Percentiles rank a stretch among this genome's conserved stretches.
phyloP scores from a whole-genome alignment of 2,888 invertebrate genomes.

The Trachelus troglodyta region DNA sequence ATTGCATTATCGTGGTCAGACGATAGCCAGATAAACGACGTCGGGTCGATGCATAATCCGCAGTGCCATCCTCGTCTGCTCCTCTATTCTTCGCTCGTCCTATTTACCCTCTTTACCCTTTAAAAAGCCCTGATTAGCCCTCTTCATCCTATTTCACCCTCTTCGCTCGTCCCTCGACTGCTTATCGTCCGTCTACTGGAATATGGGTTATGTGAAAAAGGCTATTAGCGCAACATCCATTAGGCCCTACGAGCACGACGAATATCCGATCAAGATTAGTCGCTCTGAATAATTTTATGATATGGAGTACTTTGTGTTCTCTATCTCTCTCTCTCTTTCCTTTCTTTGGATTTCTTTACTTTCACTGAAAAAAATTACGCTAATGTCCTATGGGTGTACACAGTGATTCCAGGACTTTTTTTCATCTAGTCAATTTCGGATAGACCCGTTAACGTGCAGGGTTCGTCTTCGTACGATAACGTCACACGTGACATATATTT shows the following conservation, averaged over 20 bases:
- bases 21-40: conserved; percentile 25
- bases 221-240: background rate
- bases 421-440: background rate
- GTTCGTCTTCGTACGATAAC: background rate
- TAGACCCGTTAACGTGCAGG: background rate
- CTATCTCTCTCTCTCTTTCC: no score
- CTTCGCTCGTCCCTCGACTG: background rate
- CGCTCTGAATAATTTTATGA: background rate
- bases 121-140: background rate
- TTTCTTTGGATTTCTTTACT: background rate
- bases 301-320: background rate
- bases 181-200: background rate
- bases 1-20: conserved; percentile 32
- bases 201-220: background rate
- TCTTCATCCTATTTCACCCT: background rate
- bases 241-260: background rate
- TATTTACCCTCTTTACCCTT: background rate
- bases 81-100: background rate
- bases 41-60: background rate
- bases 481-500: background rate
- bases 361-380: background rate
- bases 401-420: background rate
- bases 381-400: background rate
- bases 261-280: background rate
- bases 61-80: background rate